A percentile compares a stretch with the other conserved stretches of the same genome.
Conservation (phyloP, 2,797 vertebrate species). For the Aythya fuligula region DNA sequence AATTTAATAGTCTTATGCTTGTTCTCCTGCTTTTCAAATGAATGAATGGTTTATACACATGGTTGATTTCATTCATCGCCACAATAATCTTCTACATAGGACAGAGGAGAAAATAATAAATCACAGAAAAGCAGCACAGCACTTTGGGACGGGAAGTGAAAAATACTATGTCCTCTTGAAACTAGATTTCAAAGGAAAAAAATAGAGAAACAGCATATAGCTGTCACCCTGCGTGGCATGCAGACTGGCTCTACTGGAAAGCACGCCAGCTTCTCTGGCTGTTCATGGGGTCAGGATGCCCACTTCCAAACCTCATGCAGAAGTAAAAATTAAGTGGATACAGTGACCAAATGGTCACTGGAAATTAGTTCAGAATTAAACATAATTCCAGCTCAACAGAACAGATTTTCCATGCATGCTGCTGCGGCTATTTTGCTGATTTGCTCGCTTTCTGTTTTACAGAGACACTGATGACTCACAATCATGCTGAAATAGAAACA, state of each 20-base stretch:
- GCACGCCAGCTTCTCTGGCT: neutral
- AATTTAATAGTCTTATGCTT: neutral
- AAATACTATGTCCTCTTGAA: neutral
- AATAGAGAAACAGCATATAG: rapidly evolving
- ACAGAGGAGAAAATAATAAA: neutral
- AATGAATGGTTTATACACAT: neutral
- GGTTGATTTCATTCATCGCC: neutral
- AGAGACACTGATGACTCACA: rapidly evolving
- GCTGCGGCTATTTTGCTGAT: neutral
- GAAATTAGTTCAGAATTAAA: neutral
- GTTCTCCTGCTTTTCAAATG: neutral
- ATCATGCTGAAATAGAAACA: neutral
- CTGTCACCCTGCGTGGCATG: rapidly evolving
- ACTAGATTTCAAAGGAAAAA: neutral
- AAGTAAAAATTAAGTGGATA: neutral
- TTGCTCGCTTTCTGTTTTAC: rapidly evolving
- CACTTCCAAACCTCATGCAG: neutral
- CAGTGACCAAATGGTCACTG: too few species aligned
- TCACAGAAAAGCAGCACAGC: rapidly evolving
- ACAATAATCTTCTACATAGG: neutral
- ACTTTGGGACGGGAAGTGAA: neutral
- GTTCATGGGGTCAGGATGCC: rapidly evolving
- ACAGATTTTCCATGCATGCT: rapidly evolving
- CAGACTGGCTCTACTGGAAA: neutral
- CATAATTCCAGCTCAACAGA: neutral